Conservation (phyloP, 2,888 invertebrate species). For the Invenusta paracnida region DNA sequence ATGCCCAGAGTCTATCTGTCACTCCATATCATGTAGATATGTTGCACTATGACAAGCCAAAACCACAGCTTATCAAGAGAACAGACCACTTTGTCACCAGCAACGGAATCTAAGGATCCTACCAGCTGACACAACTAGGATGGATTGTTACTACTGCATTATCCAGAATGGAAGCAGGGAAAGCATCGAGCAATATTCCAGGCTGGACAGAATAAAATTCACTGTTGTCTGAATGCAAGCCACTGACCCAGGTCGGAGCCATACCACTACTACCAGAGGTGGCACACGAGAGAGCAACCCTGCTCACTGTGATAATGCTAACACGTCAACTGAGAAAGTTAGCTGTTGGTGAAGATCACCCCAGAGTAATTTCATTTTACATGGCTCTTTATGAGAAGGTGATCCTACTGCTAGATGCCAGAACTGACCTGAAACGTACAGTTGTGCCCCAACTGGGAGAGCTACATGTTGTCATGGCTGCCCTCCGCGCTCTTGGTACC, state of each 20-base stretch:
- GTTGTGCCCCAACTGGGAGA: slow-evolving; percentile 42
- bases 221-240: slow-evolving; percentile 41
- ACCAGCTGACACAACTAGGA: slow-evolving; percentile 42
- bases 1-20: neutral
- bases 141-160: slow-evolving; percentile 39
- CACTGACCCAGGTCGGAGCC: slow-evolving; percentile 33
- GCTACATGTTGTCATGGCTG: slow-evolving; percentile 42
- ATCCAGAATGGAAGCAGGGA: slow-evolving; percentile 41
- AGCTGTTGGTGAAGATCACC: slow-evolving; percentile 42
- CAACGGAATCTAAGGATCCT: neutral
- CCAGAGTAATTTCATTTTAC: slow-evolving; percentile 43
- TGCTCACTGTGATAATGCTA: slow-evolving; percentile 41
- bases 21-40: neutral
- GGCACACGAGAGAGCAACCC: slow-evolving; percentile 42
- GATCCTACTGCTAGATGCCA: slow-evolving; percentile 43
- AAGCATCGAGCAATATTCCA: slow-evolving; percentile 32
- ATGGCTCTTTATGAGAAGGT: slow-evolving; percentile 45
- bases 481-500: slow-evolving; percentile 35
- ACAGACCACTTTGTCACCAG: neutral
- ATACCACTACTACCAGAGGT: slow-evolving; percentile 42
- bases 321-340: neutral
- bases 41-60: neutral
- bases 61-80: neutral
- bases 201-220: slow-evolving; percentile 44
- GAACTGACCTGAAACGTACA: slow-evolving; percentile 39